Base-by-base conservation (phyloP, 2,113 vertebrate genomes). In the Phrynosoma platyrhinos region DNA sequence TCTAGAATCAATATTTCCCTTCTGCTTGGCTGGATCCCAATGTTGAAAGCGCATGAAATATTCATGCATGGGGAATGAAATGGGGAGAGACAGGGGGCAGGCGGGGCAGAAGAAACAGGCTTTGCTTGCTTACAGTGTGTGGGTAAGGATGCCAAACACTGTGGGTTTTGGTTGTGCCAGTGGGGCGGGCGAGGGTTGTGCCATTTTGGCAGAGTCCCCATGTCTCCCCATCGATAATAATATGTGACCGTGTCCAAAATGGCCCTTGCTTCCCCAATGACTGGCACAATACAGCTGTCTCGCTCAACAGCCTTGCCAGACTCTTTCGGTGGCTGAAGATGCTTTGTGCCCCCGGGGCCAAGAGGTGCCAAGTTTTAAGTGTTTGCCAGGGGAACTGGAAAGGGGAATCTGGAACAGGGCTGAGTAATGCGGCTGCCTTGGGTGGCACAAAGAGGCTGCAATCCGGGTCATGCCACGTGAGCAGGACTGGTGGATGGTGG, bases 1-100 rank as follows among this genome's bases (percentile, higher is more conserved):
- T 14, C 68, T 8, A 16, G 27, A 87, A 87, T 87, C 79, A 42
- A 82, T 87, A 74, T 62, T 75, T 30, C 40, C n/a, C 86, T 87
- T 66, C 87, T 77, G 87, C 87, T 88, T 5, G 30, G 87, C 87
- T 83, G 72, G 42, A 20, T 27, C 14, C 42, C n/a, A 1, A 18
- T 21, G 80, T 2, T 14, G 72, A 32, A 7, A 2, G 52, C 30
- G 30, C 0, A 13, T 86, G 91, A 90, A 89, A 71, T 84, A 82
- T 89, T 91, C 52, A 79, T 74, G 82, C 72, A 21, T 14, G 9
- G 21, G 53, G 47, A 23, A 13, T 52, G 58, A 62, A 14, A 16
- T 1, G 27, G 36, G 2, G 72, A 4, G 30, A n/a, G 58, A 20
- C 1, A 0, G n/a, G 9, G 82, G 20, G 30, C 10, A 55, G 23